Evolutionary conservation across 1,140 invertebrate species (phyloP).

Genomic region (Camponotus floridanus): DNA sequence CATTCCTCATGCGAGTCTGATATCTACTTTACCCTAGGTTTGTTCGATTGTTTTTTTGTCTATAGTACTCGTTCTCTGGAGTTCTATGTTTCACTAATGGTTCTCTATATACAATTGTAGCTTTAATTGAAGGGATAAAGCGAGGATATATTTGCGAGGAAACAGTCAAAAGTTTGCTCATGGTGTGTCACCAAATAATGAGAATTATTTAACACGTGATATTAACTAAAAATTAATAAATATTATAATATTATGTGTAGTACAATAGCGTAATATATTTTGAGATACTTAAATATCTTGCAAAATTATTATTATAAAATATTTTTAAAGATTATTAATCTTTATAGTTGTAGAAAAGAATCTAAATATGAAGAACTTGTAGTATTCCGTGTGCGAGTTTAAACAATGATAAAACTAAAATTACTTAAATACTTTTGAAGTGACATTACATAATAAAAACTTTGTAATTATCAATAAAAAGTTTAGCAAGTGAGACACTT

Average conservation of each 20-base stretch:
- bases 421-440: not conserved
- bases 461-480: conserved; percentile 50
- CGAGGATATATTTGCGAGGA: not conserved
- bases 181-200: not conserved
- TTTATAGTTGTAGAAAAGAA: not conserved
- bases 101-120: conserved; percentile 15
- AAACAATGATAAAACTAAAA: conserved; percentile 19
- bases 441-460: conserved; percentile 7
- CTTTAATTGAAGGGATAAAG: not conserved
- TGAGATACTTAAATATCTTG: not conserved
- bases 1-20: conserved; percentile 55
- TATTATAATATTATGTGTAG: not conserved
- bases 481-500: not conserved
- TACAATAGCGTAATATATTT: not conserved
- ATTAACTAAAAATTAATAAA: not conserved
- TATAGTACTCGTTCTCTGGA: conserved; percentile 58
- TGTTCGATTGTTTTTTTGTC: conserved; percentile 48
- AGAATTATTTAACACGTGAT: not conserved
- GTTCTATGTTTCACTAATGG: conserved; percentile 19
- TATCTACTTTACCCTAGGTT: conserved; percentile 80
- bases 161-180: not conserved
- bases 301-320: not conserved
- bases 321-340: not conserved
- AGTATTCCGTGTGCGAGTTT: not conserved
- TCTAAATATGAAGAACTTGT: not conserved